Evolutionary conservation across 2,113 vertebrate genomes (phyloP), one percentile per base, ranked within the genome.

Genomic region (Eonycteris spelaea): DNA sequence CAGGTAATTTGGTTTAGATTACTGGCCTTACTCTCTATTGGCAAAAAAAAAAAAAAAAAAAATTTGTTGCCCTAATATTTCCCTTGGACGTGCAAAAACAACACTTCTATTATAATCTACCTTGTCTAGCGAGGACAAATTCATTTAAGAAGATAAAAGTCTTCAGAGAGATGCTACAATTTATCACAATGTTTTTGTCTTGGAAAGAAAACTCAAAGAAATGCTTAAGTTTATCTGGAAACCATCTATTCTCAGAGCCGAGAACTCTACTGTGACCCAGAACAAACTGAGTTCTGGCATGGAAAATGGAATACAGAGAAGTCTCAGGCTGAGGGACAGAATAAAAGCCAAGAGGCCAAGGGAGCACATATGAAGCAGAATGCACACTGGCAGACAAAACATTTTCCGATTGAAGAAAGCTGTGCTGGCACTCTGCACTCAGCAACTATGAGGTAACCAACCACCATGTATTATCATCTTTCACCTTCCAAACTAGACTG

Each of bases 111-210:
- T 82, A 90, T 55, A 85, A 94, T 86, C 35, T 75, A 78, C 26
- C 35, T 77, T 87, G n/a, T 78, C 67, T 57, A 74, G 12, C 28
- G 10, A 94, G 21, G 68, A 95, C 82, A 93, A 86, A 75, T 78
- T 95, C n/a, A 85, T 95, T 91, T 79, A 89, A 63, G 51, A 97
- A 92, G 40, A 96, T 63, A 96, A 89, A 93, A 74, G 65, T 57
- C 12, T 48, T 78, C 51, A 59, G 65, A 84, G n/a, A 88, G 78
- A 88, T 86, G 30, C 14, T 93, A 2, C 16, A 85, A 89, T 78
- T 67, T 92, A 68, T 65, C 33, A 85, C 13, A 35, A 82, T 86
- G 65, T 55, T 96, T 96, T 67, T 95, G 33, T 80, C 55, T 43
- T 94, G 8, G 89, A 91, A 86, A 53, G 59, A 95, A 63, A 97